Evolutionary conservation across 2,888 invertebrate species (phyloP), one percentile per base, ranked within the genome.

Genomic region (Drosophila basisetae): DNA sequence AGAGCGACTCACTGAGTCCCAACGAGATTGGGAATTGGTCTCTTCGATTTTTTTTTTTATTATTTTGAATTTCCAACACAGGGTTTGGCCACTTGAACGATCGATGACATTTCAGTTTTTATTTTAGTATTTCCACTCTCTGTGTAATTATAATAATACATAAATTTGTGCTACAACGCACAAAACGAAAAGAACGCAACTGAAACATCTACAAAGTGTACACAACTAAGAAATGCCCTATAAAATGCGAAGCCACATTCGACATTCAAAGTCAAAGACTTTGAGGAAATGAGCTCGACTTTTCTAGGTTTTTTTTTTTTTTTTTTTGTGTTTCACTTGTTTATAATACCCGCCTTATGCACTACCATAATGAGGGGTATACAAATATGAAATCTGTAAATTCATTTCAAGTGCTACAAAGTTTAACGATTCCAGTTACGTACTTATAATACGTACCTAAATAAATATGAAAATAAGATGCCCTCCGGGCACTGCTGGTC

Each of bases 71-170:
- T 54, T 35, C 55, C 37, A 47, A 25, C 41, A 65, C 47, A 3
- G 59, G 64, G 64, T 65, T 78, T 59, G 77, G 55, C 76, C 78
- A 87, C 90, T 91, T 90, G 76, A 91, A 79, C 89, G 91, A 91
- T 91, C 91, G 91, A 91, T 91, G 91, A 91, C 91, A 92, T 92
- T 91, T 91, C 84, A 80, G 76, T 90, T 89, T 86, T 83, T 74
- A 65, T 75, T 73, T 68, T 73, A 69, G 72, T 76, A 79, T 72
- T 79, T 64, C 72, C 60, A 41, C 68, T 31, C 73, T 47, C 50
- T 37, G 59, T 61, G 77, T 84, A 89, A 89, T 89, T 89, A 89
- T 88, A 82, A 84, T 91, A 89, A 91, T 79, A 90, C 82, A 87
- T 84, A 85, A 89, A 87, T 89, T 86, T 90, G 71, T 77, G 73